Conservation (phyloP, 2,888 invertebrate species). For the Apotomis betuletana region DNA sequence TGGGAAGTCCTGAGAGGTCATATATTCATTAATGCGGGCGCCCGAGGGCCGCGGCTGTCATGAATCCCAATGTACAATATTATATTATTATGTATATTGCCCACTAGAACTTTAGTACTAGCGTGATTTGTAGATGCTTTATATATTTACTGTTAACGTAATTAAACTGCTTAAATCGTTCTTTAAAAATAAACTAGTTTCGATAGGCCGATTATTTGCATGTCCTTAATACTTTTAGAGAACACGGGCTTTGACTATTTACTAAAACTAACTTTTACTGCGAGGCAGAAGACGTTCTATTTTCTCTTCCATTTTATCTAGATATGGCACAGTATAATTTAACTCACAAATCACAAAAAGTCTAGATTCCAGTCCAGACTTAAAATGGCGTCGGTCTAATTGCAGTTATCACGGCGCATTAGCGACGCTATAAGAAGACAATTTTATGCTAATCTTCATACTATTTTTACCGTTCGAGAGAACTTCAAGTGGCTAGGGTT, state of each 20-base stretch:
- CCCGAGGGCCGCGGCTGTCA: conserved; percentile 10
- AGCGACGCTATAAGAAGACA: conserved; percentile 70
- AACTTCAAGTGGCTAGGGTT: conserved; percentile 62
- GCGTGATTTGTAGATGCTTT: background rate
- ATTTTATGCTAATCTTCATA: conserved; percentile 81
- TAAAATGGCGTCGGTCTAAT: conserved; percentile 5
- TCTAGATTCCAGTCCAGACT: conserved; percentile 9
- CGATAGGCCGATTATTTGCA: too few species aligned
- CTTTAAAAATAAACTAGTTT: too few species aligned
- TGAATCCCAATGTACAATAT: conserved; percentile 15
- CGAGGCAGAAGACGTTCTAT: too few species aligned
- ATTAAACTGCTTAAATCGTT: too few species aligned
- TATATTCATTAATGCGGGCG: conserved; percentile 25
- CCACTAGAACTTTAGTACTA: background rate
- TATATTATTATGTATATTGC: conserved; percentile 1
- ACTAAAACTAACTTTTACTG: too few species aligned
- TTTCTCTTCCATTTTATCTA: too few species aligned
- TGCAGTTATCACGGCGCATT: conserved; percentile 24
- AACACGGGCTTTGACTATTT: too few species aligned
- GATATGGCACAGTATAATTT: background rate
- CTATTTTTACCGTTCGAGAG: conserved; percentile 75
- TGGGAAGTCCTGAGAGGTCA: conserved; percentile 22
- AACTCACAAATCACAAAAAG: background rate
- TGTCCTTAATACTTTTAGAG: too few species aligned
- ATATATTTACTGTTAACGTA: background rate